Percentiles rank a stretch among this genome's conserved stretches.
Conservation (phyloP, 2,797 vertebrate species). For the Nothura maculosa region DNA sequence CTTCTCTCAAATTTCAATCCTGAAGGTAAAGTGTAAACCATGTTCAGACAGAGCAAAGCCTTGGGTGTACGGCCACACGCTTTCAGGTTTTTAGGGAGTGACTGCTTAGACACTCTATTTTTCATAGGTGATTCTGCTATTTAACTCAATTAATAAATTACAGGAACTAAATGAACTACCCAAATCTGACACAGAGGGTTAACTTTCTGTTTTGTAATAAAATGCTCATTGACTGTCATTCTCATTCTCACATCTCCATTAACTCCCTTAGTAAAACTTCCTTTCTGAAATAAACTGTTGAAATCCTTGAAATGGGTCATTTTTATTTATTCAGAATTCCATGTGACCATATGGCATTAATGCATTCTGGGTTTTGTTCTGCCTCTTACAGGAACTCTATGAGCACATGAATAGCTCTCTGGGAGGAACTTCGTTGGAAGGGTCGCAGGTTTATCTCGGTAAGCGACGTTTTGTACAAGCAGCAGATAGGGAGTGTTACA, state of each 20-base stretch:
- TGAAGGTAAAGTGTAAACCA: constrained; percentile 86
- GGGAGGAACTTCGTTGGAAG: constrained; percentile 88
- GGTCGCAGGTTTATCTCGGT: constrained; percentile 96
- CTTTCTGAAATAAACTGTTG: not conserved
- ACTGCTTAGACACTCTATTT: not conserved
- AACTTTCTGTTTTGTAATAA: not conserved
- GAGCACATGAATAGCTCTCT: constrained; percentile 98
- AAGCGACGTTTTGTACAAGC: constrained; percentile 64
- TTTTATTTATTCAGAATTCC: not conserved
- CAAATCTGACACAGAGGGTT: not conserved
- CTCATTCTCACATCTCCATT: not conserved
- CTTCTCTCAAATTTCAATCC: constrained; percentile 97
- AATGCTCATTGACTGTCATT: not conserved
- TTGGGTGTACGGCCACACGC: not conserved
- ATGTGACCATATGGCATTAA: not conserved
- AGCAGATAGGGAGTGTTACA: not conserved
- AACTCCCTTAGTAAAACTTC: not conserved
- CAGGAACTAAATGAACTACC: not conserved
- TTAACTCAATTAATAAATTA: not conserved
- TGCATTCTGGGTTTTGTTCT: not conserved
- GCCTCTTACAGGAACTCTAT: constrained; percentile 90
- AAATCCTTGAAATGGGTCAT: not conserved
- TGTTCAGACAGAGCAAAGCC: not conserved
- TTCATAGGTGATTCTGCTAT: not conserved
- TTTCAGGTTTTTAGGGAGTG: not conserved